Percentiles rank a stretch among this genome's conserved stretches.
phyloP scores from a whole-genome alignment of 2,113 vertebrate genomes.

The Marcusenius ussheri region DNA sequence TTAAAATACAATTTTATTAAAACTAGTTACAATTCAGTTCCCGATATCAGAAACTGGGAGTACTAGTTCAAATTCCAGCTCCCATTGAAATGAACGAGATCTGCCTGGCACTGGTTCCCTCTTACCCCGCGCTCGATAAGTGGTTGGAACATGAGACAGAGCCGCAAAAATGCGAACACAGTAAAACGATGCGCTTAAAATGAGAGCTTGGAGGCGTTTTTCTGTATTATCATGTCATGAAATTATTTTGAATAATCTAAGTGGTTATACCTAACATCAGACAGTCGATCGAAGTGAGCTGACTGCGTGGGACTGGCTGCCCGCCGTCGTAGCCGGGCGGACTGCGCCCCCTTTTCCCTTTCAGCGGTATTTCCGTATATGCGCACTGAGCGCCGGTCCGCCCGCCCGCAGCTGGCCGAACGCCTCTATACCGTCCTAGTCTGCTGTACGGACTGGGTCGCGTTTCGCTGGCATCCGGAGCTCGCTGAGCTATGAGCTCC shows the following conservation, averaged over 20 bases:
- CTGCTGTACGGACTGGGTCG: slow-evolving; percentile 19
- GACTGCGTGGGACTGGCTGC: background rate
- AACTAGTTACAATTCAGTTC: background rate
- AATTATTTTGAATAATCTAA: background rate
- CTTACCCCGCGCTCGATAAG: background rate
- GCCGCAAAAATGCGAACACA: background rate
- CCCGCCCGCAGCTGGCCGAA: slow-evolving; percentile 22
- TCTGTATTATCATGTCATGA: background rate
- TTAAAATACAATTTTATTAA: background rate
- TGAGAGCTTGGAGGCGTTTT: background rate
- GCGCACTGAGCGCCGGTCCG: slow-evolving; percentile 32
- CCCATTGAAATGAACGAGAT: background rate
- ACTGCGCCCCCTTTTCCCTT: background rate
- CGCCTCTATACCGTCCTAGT: slow-evolving; percentile 14
- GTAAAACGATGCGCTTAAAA: background rate
- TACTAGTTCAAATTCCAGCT: background rate
- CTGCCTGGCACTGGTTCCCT: background rate
- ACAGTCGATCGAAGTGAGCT: background rate
- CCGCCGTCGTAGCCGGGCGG: background rate
- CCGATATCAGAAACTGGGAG: background rate
- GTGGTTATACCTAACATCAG: background rate
- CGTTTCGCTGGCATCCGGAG: background rate
- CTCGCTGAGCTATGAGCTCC: slow-evolving; percentile 29
- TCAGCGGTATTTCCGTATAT: slow-evolving; percentile 46
- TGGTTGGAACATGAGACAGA: background rate